A percentile compares a stretch with the other conserved stretches of the same genome.
These are phyloP conservation scores for Morone chrysops DNA, from an alignment of 2,113 vertebrate genomes.

Conservation along the genomic window DNA sequence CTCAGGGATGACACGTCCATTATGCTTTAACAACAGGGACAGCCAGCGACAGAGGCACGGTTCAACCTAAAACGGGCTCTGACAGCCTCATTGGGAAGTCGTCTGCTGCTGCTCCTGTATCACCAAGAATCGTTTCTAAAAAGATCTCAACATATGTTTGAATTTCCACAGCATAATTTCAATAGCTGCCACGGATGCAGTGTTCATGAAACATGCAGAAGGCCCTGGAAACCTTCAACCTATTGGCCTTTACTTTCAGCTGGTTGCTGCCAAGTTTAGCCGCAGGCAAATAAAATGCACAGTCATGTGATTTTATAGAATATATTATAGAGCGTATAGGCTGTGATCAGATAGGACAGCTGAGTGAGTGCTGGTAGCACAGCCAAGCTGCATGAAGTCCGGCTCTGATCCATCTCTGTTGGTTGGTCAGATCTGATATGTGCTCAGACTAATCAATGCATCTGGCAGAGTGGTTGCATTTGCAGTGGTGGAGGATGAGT, in stretches of 20 bases:
- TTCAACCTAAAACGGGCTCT: conserved; percentile 48
- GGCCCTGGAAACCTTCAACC: conserved; percentile 53
- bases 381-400: conserved; percentile 18
- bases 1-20: conserved; percentile 72
- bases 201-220: conserved; percentile 68
- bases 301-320: conserved; percentile 60
- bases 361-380: conserved; percentile 23
- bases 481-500: conserved; percentile 7
- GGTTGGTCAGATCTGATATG: conserved; percentile 31
- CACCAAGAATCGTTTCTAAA: conserved; percentile 25
- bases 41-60: conserved; percentile 43
- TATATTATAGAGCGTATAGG: conserved; percentile 39
- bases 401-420: conserved; percentile 35
- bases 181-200: conserved; percentile 44
- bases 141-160: conserved; percentile 54
- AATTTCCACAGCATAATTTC: conserved; percentile 50
- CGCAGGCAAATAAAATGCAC: conserved; percentile 63
- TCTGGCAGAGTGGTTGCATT: conserved; percentile 20
- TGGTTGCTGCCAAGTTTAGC: conserved; percentile 61
- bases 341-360: conserved; percentile 54
- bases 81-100: conserved; percentile 48
- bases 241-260: conserved; percentile 47
- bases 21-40: conserved; percentile 70
- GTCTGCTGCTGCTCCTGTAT: conserved; percentile 27
- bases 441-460: conserved; percentile 28